Conservation (phyloP, 1,140 invertebrate genomes). For the Panagrolaimus sp. region DNA sequence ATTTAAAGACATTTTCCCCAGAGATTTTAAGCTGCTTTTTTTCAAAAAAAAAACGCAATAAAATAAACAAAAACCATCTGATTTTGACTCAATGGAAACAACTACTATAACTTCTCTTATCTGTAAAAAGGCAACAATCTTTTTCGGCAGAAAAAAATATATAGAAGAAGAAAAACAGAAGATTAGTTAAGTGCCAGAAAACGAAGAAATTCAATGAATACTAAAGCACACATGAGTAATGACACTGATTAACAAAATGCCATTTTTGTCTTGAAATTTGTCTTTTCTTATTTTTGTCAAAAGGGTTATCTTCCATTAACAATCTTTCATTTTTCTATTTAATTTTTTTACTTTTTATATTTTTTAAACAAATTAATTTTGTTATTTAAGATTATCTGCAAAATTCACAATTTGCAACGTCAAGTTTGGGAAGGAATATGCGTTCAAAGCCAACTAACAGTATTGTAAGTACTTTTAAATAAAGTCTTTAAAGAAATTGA, state of each 20-base stretch:
- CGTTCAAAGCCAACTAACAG: neutral
- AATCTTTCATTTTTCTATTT: neutral
- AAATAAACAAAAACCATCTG: too few relatives aligned
- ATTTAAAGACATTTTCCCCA: too few relatives aligned
- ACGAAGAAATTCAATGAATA: neutral
- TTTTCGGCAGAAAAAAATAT: neutral
- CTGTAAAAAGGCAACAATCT: too few relatives aligned
- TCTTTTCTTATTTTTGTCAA: constrained; percentile 6
- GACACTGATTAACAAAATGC: constrained; percentile 14
- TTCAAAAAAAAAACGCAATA: too few relatives aligned
- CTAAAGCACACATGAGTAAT: constrained; percentile 13
- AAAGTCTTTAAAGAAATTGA: neutral
- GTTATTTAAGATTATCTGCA: neutral
- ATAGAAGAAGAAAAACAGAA: neutral
- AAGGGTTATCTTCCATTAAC: constrained; percentile 15
- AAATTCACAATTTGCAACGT: constrained; percentile 8
- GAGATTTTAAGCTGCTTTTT: too few relatives aligned
- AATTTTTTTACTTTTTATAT: neutral
- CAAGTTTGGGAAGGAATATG: constrained; percentile 10
- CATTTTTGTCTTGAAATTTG: constrained; percentile 9
- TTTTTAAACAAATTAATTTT: neutral
- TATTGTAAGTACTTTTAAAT: neutral
- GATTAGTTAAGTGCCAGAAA: too few relatives aligned
- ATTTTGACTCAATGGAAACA: too few relatives aligned
- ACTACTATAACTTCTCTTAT: too few relatives aligned